A percentile compares a stretch with the other conserved stretches of the same genome.
phyloP scores from a whole-genome alignment of 2,888 invertebrate genomes.

The Trissolcus japonicus region DNA sequence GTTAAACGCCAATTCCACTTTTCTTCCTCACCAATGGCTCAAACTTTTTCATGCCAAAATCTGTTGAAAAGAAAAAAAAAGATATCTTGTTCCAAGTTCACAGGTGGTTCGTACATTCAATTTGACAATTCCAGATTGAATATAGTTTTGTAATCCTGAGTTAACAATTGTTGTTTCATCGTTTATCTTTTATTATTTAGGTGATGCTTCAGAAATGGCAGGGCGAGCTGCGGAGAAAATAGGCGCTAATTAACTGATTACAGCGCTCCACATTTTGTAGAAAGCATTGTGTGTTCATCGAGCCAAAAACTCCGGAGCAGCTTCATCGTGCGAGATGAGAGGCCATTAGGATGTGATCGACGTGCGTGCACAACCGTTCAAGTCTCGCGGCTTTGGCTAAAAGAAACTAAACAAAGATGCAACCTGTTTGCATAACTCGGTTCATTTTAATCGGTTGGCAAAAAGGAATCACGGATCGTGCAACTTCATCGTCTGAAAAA shows the following conservation, averaged over 20 bases:
- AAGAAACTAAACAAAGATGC: conserved; percentile 2
- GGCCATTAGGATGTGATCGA: conserved; percentile 31
- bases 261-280: conserved; percentile 42
- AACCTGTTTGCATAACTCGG: conserved; percentile 2
- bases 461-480: too few species aligned
- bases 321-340: conserved; percentile 30
- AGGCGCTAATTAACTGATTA: conserved; percentile 38
- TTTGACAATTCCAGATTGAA: too few species aligned
- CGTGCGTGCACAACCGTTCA: conserved; percentile 11
- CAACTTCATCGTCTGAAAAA: too few species aligned
- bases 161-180: neutral
- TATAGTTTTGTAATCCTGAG: neutral
- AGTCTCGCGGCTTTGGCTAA: conserved; percentile 1
- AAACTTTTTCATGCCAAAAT: neutral
- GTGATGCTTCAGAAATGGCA: neutral
- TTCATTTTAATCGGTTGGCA: too few species aligned
- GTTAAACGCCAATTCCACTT: conserved; percentile 21
- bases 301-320: conserved; percentile 35
- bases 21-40: neutral
- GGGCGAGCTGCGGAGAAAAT: conserved; percentile 15
- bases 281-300: conserved; percentile 41
- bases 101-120: too few species aligned
- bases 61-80: too few species aligned
- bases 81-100: too few species aligned
- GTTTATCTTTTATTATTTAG: too few species aligned